phyloP scores from a whole-genome alignment of 2,888 invertebrate genomes.

The Oscheius onirici region DNA sequence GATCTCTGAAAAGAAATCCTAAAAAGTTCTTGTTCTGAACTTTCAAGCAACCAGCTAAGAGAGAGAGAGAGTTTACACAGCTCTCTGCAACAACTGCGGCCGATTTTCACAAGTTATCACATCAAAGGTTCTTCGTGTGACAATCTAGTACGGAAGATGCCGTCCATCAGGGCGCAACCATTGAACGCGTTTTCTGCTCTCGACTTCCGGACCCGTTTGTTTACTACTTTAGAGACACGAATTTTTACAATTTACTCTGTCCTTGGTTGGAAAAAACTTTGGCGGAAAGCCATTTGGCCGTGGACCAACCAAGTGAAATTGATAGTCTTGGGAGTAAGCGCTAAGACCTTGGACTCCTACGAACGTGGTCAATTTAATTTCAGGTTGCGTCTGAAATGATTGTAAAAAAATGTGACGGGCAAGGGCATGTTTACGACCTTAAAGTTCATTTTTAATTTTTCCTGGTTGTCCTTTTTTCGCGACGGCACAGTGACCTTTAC shows the following conservation, averaged over 20 bases:
- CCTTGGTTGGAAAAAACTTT: constrained; percentile 23
- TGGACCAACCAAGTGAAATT: constrained; percentile 10
- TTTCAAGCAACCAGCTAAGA: background rate
- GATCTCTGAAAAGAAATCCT: background rate
- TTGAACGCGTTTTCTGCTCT: background rate
- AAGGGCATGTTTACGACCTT: too few species aligned
- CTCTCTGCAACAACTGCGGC: background rate
- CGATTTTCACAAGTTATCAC: background rate
- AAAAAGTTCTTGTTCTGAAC: background rate
- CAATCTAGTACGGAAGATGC: constrained; percentile 3
- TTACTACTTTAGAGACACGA: background rate
- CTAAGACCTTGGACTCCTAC: constrained; percentile 13
- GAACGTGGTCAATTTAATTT: background rate
- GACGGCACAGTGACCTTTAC: too few species aligned
- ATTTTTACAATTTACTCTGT: constrained; percentile 13
- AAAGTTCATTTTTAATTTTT: too few species aligned
- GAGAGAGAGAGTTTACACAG: background rate
- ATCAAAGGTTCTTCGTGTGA: background rate
- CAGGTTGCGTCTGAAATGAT: background rate
- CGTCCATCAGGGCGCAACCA: background rate
- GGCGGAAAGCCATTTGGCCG: constrained; percentile 29
- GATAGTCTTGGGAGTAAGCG: constrained; percentile 11
- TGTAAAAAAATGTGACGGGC: background rate
- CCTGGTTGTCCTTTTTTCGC: too few species aligned
- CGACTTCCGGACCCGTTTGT: background rate